phyloP scores from a whole-genome alignment of 2,888 invertebrate species.

The Sialis lutaria region DNA sequence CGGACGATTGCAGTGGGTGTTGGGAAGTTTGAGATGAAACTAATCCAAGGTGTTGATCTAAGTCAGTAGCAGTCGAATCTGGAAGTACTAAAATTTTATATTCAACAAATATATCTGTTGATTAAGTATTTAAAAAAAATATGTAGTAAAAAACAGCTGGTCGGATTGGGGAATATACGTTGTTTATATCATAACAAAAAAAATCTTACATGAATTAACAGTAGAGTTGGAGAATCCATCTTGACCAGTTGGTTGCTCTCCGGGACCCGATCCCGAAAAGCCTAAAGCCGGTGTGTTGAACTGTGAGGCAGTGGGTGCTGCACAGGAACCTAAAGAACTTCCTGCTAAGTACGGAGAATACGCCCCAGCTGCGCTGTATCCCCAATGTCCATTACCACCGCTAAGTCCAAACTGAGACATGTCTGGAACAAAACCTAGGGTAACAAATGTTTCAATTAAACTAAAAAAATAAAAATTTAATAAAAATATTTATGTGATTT shows the following conservation, averaged over 20 bases:
- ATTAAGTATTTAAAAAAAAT: too few species aligned
- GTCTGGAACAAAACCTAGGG: conserved; percentile 31
- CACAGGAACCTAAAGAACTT: conserved; percentile 53
- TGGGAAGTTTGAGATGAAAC: conserved; percentile 38
- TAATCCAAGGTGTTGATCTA: conserved; percentile 54
- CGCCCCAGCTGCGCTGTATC: conserved; percentile 69
- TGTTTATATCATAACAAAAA: background rate
- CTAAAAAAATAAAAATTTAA: background rate
- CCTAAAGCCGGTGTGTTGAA: conserved; percentile 60
- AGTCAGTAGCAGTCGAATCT: conserved; percentile 56
- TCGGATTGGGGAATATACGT: background rate
- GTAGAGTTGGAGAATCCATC: conserved; percentile 26
- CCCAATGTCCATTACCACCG: conserved; percentile 76
- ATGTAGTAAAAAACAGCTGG: background rate
- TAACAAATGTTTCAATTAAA: background rate
- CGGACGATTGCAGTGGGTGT: conserved; percentile 29
- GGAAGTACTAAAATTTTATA: conserved; percentile 42
- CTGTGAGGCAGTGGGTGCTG: conserved; percentile 48
- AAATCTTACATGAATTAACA: conserved; percentile 22
- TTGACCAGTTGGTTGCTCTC: conserved; percentile 31
- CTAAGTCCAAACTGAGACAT: conserved; percentile 76
- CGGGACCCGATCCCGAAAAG: conserved; percentile 50
- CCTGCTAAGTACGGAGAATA: conserved; percentile 69
- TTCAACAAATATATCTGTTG: too few species aligned
- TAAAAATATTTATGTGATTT: background rate